These are phyloP conservation scores for Anoura caudifer DNA, from an alignment of 2,113 vertebrate genomes.

Conservation along the genomic window DNA sequence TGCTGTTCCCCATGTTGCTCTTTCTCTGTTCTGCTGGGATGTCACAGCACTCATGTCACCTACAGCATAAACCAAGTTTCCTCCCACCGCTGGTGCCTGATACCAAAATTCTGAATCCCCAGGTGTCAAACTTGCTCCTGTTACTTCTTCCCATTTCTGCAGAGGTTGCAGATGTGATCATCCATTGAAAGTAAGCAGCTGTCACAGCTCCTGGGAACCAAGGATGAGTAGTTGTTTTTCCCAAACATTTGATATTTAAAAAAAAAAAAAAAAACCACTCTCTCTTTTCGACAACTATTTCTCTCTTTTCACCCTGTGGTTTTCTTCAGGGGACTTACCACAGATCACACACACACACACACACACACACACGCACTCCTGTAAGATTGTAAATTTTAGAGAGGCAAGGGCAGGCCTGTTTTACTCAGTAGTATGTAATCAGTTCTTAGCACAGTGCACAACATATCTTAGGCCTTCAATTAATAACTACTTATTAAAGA, in stretches of 20 bases:
- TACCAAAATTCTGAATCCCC: background rate
- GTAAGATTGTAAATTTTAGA: background rate
- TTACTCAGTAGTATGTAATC: background rate
- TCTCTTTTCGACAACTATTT: background rate
- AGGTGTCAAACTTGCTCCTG: background rate
- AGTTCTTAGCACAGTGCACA: background rate
- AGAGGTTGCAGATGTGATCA: background rate
- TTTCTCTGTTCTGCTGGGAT: background rate
- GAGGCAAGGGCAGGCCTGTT: background rate
- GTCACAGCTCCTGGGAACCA: background rate
- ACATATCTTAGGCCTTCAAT: background rate
- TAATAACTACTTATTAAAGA: background rate
- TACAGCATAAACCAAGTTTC: background rate
- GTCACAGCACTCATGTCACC: background rate
- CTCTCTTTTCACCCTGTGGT: background rate
- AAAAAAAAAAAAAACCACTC: background rate
- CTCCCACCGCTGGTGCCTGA: background rate
- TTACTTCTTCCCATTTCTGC: background rate
- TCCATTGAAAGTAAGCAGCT: background rate
- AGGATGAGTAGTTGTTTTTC: background rate
- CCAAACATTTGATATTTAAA: background rate
- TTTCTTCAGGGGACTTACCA: background rate
- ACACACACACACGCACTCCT: background rate
- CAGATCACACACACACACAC: too few relatives aligned
- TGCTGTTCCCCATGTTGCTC: background rate